Conservation (phyloP, 2,113 vertebrate genomes). For the Albula glossodonta region DNA sequence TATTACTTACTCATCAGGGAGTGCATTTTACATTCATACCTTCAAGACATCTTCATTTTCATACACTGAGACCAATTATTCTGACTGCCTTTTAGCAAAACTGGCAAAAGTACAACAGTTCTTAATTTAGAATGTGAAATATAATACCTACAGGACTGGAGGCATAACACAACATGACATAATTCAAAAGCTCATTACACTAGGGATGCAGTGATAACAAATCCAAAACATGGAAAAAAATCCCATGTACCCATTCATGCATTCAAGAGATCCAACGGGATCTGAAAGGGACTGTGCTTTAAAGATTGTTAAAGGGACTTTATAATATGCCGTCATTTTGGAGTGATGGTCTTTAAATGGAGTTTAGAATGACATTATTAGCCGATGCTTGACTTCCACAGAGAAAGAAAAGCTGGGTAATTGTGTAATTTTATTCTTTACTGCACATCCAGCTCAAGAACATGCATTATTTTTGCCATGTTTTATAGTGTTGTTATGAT, state of each 20-base stretch:
- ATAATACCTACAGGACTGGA: conserved; percentile 42
- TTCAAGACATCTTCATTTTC: background rate
- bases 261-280: conserved; percentile 62
- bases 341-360: conserved; percentile 63
- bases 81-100: conserved; percentile 18
- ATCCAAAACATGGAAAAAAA: conserved; percentile 62
- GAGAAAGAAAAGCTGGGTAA: conserved; percentile 11
- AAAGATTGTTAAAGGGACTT: conserved; percentile 76
- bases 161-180: conserved; percentile 43
- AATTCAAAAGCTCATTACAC: conserved; percentile 50
- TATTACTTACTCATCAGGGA: background rate
- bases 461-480: background rate
- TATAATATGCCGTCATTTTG: conserved; percentile 68
- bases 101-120: conserved; percentile 39
- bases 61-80: background rate
- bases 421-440: background rate
- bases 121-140: conserved; percentile 63
- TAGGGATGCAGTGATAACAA: conserved; percentile 55
- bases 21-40: background rate
- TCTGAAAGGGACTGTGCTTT: conserved; percentile 58
- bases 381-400: conserved; percentile 36
- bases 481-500: conserved; percentile 3
- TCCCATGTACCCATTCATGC: conserved; percentile 66
- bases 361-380: conserved; percentile 66
- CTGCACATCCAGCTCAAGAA: conserved; percentile 7